A percentile compares a stretch with the other conserved stretches of the same genome.
Conservation (phyloP, 2,113 vertebrate species). For the Oreochromis tanganicae region DNA sequence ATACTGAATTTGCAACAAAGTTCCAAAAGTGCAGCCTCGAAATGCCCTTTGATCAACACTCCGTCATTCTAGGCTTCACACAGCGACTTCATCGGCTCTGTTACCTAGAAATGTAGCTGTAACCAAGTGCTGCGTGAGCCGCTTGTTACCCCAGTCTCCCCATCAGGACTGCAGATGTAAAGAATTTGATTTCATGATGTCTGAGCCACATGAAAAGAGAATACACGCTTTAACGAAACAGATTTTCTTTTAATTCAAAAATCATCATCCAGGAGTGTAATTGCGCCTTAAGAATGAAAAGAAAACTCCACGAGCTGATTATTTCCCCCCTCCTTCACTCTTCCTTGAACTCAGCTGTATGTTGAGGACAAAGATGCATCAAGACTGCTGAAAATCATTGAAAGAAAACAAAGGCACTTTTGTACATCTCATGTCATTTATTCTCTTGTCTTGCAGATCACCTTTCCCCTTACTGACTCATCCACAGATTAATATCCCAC, state of each 20-base stretch:
- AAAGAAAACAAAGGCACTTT: background rate
- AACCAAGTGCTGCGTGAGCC: background rate
- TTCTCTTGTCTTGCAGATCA: background rate
- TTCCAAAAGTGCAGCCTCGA: background rate
- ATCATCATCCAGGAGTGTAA: background rate
- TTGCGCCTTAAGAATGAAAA: background rate
- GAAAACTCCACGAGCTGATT: background rate
- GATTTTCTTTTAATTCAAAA: background rate
- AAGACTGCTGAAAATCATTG: background rate
- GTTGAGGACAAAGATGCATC: background rate
- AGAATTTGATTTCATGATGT: background rate
- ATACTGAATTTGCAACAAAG: background rate
- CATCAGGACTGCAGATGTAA: background rate
- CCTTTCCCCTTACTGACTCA: background rate
- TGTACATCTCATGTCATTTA: background rate
- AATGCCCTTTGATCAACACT: background rate
- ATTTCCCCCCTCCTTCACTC: background rate
- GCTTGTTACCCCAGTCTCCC: background rate
- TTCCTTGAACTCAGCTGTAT: background rate
- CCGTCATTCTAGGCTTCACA: background rate
- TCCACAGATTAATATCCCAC: background rate
- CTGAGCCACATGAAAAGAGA: background rate
- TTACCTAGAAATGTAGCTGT: background rate
- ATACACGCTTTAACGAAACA: background rate
- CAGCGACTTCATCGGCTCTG: background rate